A percentile compares a stretch with the other conserved stretches of the same genome.
phyloP scores from a whole-genome alignment of 2,888 invertebrate species.

The Mythimna lalbum region DNA sequence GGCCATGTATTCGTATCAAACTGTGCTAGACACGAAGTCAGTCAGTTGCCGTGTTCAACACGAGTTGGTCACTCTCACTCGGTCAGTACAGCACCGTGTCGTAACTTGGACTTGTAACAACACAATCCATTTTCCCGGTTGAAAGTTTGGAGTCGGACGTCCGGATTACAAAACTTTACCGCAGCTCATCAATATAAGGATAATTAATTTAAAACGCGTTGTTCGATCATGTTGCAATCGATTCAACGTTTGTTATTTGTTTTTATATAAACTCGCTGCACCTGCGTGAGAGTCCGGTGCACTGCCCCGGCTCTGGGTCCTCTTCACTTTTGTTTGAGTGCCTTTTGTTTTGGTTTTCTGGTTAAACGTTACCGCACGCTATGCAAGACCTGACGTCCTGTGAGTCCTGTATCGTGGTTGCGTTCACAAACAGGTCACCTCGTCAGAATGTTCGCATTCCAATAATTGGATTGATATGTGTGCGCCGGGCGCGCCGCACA shows the following conservation, averaged over 20 bases:
- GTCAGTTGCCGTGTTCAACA: background rate
- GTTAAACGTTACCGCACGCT: too few species aligned
- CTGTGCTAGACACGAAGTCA: background rate
- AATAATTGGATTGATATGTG: too few species aligned
- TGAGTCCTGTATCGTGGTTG: too few species aligned
- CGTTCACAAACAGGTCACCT: too few species aligned
- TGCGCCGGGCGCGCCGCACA: background rate
- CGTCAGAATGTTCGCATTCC: background rate
- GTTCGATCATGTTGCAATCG: background rate
- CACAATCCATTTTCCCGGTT: background rate
- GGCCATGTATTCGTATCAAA: background rate
- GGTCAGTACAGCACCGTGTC: conserved; percentile 9
- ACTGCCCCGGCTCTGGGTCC: too few species aligned
- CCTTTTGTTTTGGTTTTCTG: background rate
- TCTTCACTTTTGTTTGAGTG: background rate
- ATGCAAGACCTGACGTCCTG: too few species aligned
- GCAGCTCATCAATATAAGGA: background rate
- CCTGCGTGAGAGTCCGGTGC: rapidly evolving
- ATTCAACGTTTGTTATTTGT: background rate
- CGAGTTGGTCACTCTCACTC: conserved; percentile 1
- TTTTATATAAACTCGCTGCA: too few species aligned
- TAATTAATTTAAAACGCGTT: background rate
- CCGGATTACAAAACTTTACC: conserved; percentile 29
- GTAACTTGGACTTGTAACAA: conserved; percentile 3
- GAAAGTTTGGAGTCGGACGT: conserved; percentile 16